Conservation (phyloP, 2,113 vertebrate species). For the Pristiophorus japonicus region DNA sequence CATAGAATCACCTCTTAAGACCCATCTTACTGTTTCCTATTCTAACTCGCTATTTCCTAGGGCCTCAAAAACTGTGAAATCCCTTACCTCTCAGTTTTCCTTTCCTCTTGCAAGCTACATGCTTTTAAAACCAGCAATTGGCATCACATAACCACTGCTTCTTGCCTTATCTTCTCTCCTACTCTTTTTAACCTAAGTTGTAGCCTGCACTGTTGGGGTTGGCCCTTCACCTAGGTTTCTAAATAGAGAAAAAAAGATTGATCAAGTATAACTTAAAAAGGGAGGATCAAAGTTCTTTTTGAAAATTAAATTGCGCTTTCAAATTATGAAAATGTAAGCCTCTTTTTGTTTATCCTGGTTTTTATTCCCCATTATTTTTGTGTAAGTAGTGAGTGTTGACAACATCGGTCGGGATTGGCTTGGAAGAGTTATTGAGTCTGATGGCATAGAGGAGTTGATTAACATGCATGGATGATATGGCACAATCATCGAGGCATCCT, state of each 20-base stretch:
- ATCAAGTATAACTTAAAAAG: background rate
- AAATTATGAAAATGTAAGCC: background rate
- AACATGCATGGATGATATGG: background rate
- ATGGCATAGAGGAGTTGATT: background rate
- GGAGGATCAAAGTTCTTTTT: background rate
- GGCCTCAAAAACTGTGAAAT: background rate
- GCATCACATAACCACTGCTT: background rate
- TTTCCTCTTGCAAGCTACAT: background rate
- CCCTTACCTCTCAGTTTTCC: background rate
- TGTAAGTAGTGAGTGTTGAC: background rate
- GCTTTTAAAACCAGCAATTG: constrained; percentile 17
- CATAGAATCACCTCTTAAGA: constrained; percentile 25
- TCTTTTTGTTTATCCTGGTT: background rate
- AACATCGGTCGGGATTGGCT: background rate
- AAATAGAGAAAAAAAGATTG: background rate
- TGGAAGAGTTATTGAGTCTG: background rate
- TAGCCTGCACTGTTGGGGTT: background rate
- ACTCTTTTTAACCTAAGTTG: background rate
- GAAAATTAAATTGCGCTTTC: background rate
- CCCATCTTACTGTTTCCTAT: background rate
- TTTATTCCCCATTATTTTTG: background rate
- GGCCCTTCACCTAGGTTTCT: background rate
- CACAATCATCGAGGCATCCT: background rate
- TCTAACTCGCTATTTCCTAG: background rate
- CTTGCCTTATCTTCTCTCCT: background rate